Conservation (phyloP, 2,797 vertebrate species). For the Amazonetta brasiliensis region DNA sequence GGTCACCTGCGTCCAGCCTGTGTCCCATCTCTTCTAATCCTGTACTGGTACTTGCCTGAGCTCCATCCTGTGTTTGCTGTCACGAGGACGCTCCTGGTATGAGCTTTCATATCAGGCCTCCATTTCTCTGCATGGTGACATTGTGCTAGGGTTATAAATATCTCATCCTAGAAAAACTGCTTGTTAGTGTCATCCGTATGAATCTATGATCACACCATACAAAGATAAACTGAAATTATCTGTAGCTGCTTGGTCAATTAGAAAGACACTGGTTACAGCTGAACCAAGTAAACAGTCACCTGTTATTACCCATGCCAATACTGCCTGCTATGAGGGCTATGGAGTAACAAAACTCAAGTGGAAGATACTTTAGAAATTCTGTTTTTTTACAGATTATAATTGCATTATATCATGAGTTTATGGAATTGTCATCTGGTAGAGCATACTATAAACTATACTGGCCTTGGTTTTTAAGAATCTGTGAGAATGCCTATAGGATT, state of each 20-base stretch:
- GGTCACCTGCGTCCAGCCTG: not conserved
- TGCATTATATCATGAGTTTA: not conserved
- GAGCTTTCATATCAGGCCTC: not conserved
- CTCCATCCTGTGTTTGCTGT: not conserved
- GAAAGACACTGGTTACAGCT: not conserved
- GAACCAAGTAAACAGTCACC: not conserved
- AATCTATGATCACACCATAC: not conserved
- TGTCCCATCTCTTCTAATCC: not conserved
- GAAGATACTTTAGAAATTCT: not conserved
- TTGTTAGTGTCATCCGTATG: not conserved
- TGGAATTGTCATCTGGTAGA: not conserved
- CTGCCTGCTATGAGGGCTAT: not conserved
- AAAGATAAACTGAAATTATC: not conserved
- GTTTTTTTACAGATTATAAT: not conserved
- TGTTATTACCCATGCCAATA: not conserved
- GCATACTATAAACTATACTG: not conserved
- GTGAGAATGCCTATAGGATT: not conserved
- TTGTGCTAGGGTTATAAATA: not conserved
- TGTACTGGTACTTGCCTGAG: not conserved
- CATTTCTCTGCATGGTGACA: not conserved
- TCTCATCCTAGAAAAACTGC: not conserved
- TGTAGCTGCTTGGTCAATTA: not conserved
- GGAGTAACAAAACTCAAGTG: not conserved
- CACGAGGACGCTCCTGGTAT: not conserved
- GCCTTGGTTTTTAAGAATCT: rapidly evolving